Base-by-base conservation (phyloP, 2,113 vertebrate genomes). In the Oxygymnocypris stewartii region DNA sequence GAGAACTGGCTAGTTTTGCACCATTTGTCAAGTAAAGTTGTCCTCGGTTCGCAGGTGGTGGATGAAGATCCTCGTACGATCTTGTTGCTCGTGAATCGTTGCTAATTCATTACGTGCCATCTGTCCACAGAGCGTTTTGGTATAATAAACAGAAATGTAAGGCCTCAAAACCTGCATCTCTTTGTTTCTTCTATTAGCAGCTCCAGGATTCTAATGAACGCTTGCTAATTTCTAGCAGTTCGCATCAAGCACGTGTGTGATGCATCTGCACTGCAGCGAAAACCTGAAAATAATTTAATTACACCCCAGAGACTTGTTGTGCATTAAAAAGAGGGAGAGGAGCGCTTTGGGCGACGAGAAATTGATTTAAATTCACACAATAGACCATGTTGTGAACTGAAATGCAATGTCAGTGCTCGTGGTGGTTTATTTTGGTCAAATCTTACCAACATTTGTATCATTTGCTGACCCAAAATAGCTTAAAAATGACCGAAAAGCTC, bases 171-270 rank as follows among this genome's bases (percentile, higher is more conserved):
- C n/a, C 6, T n/a, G 82, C 20, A 71, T 44, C 20, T 28, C 73
- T 54, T 69, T 79, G 47, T 87, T 49, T 84, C 54, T 51, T n/a
- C n/a, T 51, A 65, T 87, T 84, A 78, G 23, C 71, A 20, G 49
- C 57, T 54, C 51, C 25, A 51, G 63, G 25, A 31, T 47, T 6
- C 2, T 87, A 71, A 84, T 84, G 67, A 75, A 84, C 73, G 57
- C 42, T 59, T 47, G 35, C 35, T 79, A 59, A 79, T 37, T 63
- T 73, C 11, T 79, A 71, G 42, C 61, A 35, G 47, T 79, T 75
- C 2, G 42, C 57, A 42, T 73, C 9, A 25, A 65, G 63, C 25
- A 10, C 25, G 9, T 35, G 28, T 31, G 54, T 61, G 78, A 40
- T 42, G 57, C 78, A 80, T 80, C 37, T 40, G 51, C 57, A 54